Conservation (phyloP, 2,888 invertebrate species). For the Lepetodrilus schrolli region DNA sequence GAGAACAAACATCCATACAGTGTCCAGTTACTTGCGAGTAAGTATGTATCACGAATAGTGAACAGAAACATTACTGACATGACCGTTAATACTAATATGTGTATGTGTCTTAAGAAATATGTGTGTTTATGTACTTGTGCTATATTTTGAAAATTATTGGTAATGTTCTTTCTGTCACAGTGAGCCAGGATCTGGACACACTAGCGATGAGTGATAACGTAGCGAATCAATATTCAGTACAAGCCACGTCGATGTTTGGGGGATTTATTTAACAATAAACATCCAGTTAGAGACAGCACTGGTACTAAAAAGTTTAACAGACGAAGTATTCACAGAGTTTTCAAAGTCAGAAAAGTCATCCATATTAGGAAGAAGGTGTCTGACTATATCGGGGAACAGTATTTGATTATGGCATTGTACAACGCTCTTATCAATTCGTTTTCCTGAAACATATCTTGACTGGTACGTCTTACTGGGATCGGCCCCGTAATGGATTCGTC, state of each 20-base stretch:
- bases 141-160: too few relatives aligned
- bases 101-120: too few relatives aligned
- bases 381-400: background rate
- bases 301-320: background rate
- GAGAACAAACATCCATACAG: too few relatives aligned
- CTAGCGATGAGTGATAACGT: background rate
- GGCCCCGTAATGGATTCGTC: background rate
- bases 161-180: too few relatives aligned
- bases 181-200: too few relatives aligned
- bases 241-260: too few relatives aligned
- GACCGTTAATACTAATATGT: too few relatives aligned
- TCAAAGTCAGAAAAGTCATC: background rate
- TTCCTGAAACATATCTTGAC: background rate
- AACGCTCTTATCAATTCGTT: background rate
- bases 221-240: background rate
- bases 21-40: too few relatives aligned
- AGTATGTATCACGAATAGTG: too few relatives aligned
- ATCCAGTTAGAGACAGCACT: background rate
- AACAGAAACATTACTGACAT: too few relatives aligned
- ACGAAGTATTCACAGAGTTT: background rate
- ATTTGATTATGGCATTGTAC: background rate
- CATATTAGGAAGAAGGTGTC: background rate
- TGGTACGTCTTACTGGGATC: background rate
- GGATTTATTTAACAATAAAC: background rate
- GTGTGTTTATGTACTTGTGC: too few relatives aligned